Conservation (phyloP, 2,113 vertebrate genomes). For the Baryphthengus martii region DNA sequence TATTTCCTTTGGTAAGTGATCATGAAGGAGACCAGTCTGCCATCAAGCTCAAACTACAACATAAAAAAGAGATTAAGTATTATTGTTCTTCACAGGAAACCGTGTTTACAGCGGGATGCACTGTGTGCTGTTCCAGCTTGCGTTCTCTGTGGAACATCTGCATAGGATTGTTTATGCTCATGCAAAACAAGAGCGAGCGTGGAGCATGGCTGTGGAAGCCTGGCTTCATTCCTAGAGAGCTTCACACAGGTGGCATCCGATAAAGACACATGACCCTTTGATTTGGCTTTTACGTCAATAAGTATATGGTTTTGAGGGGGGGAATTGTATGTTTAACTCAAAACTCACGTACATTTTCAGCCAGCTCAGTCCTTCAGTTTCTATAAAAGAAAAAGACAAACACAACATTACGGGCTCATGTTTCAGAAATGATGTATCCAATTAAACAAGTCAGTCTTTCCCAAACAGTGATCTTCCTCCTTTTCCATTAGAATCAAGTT, state of each 20-base stretch:
- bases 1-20: not conserved
- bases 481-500: not conserved
- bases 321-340: not conserved
- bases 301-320: not conserved
- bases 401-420: not conserved
- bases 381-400: not conserved
- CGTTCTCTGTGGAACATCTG: not conserved
- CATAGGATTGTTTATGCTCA: not conserved
- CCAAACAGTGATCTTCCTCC: not conserved
- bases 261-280: not conserved
- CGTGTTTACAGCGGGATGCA: not conserved
- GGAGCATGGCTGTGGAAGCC: not conserved
- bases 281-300: not conserved
- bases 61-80: not conserved
- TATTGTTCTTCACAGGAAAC: not conserved
- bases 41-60: not conserved
- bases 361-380: not conserved
- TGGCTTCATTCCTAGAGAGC: not conserved
- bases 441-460: not conserved
- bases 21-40: not conserved
- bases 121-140: not conserved
- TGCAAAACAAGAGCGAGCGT: not conserved
- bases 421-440: not conserved
- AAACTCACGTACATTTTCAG: not conserved
- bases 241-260: not conserved